These are phyloP conservation scores for Aphidius ervi DNA, from an alignment of 1,140 invertebrate species.

Conservation along the genomic window DNA sequence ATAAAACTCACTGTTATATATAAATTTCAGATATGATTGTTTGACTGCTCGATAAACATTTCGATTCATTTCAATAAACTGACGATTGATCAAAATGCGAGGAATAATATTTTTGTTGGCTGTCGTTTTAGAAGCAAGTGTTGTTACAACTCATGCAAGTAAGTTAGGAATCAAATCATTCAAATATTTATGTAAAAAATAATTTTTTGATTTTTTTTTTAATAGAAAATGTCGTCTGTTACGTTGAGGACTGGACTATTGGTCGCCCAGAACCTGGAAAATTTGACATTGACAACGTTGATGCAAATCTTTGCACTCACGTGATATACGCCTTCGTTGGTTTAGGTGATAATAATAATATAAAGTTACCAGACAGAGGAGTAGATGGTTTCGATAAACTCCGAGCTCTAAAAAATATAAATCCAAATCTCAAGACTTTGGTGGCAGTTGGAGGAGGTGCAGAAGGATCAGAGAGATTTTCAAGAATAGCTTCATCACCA, in stretches of 20 bases:
- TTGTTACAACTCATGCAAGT: no score
- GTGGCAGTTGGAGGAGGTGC: slow-evolving; percentile 75
- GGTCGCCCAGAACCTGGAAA: slow-evolving; percentile 63
- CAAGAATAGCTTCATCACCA: slow-evolving; percentile 37
- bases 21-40: no score
- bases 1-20: no score
- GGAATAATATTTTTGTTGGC: no score
- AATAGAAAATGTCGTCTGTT: slow-evolving; percentile 60
- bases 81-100: no score
- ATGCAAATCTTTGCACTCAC: slow-evolving; percentile 69
- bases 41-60: no score
- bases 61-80: no score
- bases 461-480: slow-evolving; percentile 66
- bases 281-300: slow-evolving; percentile 63
- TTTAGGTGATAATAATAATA: slow-evolving; percentile 47
- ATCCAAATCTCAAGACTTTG: slow-evolving; percentile 64
- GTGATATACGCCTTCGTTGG: slow-evolving; percentile 69
- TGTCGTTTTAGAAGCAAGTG: no score
- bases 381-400: slow-evolving; percentile 34
- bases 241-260: slow-evolving; percentile 70
- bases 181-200: no score
- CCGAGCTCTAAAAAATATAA: slow-evolving; percentile 57
- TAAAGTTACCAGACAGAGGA: slow-evolving; percentile 47
- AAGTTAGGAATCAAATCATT: no score
- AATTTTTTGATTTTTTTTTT: no score